Evolutionary conservation across 2,797 vertebrate species (phyloP).

Genomic region (Epinephelus awoara): DNA sequence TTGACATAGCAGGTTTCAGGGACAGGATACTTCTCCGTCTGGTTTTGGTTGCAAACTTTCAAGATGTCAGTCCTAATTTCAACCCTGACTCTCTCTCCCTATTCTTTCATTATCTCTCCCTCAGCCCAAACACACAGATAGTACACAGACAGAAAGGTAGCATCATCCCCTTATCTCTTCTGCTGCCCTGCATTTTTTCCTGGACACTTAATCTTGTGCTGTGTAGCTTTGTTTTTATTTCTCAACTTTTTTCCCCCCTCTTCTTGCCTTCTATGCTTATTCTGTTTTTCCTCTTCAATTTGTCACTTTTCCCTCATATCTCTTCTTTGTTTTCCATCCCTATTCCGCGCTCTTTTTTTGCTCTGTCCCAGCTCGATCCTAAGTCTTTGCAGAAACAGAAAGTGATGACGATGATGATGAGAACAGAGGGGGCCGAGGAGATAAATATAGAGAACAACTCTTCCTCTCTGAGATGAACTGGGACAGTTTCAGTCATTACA

Average conservation of each 20-base stretch:
- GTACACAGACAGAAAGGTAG: slow-evolving; percentile 46
- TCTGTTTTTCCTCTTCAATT: slow-evolving; percentile 28
- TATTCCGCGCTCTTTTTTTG: not conserved
- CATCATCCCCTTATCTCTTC: slow-evolving; percentile 43
- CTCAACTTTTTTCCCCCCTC: not conserved
- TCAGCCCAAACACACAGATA: slow-evolving; percentile 40
- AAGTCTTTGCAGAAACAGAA: slow-evolving; percentile 8
- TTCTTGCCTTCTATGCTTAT: not conserved
- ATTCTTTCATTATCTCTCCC: slow-evolving; percentile 54
- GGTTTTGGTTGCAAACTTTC: slow-evolving; percentile 28
- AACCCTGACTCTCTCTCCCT: slow-evolving; percentile 12
- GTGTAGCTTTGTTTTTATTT: slow-evolving; percentile 28
- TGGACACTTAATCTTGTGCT: slow-evolving; percentile 43
- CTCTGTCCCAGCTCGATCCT: not conserved
- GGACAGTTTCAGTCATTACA: slow-evolving; percentile 13
- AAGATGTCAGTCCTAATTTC: slow-evolving; percentile 41
- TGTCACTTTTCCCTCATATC: slow-evolving; percentile 21
- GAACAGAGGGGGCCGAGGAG: not conserved
- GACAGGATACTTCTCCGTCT: not conserved
- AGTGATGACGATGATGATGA: not conserved
- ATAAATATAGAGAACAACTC: slow-evolving; percentile 24
- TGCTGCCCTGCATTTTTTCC: slow-evolving; percentile 31
- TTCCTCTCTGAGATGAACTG: not conserved
- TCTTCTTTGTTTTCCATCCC: slow-evolving; percentile 1
- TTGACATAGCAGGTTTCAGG: slow-evolving; percentile 2